Base-by-base conservation (phyloP, 1,140 invertebrate genomes). In the Sycophila sp. region DNA sequence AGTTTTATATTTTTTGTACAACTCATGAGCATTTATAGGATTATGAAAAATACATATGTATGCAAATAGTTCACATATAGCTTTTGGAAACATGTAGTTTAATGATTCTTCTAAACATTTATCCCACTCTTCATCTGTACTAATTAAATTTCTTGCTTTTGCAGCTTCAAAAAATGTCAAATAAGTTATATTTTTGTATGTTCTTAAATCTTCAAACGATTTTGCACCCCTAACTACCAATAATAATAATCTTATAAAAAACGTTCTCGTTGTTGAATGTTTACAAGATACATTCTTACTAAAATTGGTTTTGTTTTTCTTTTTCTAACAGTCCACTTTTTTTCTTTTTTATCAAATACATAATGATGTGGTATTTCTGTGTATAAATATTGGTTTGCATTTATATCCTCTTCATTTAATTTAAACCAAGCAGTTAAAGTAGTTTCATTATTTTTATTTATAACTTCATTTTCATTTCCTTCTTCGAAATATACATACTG, bases 381-480 rank as follows among this genome's bases (percentile, higher is more conserved):
- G 68, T 79, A 79, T 13, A 73, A 69, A 55, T 71, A 76, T 38
- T 75, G n/a, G 28, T 53, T 59, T 28, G 77, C 76, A 34, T 42
- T 32, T 19, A 4, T 1, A 60, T 74, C 68, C 4, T 51, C 49
- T 64, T 34, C 2, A 68, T 73, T 75, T 58, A 75, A 71, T 69
- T 75, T 53, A 62, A 75, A 73, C 58, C 65, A 73, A 2, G 59
- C 59, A 17, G 59, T 63, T 42, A 63, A 62, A 11, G 59, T 45
- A 7, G 36, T 72, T 28, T 49, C 34, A 51, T 59, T 4, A 55
- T 58, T 62, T 49, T 66, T 72, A 30, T 17, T 22, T 49, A 63
- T n/a, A 5, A 47, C 32, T 34, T 30, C 5, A 15, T 70, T 34
- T 66, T 73, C 62, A 5, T 56, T 19, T 13, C 49, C 38, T 49